Conservation (phyloP, 2,888 invertebrate genomes). For the Meteorus colon region DNA sequence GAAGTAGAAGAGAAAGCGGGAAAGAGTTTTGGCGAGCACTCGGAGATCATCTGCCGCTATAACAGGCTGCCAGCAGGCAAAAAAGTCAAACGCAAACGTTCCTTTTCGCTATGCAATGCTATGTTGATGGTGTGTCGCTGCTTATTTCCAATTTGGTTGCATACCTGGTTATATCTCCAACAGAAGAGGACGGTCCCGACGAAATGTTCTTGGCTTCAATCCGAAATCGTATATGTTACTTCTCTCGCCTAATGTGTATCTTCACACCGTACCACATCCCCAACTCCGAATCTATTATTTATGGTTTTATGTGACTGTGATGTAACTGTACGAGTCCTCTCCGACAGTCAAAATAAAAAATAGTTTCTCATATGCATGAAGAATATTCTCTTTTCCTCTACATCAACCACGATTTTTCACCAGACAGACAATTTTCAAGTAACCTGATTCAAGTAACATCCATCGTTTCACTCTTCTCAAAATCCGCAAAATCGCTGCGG, state of each 20-base stretch:
- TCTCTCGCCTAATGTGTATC: constrained; percentile 28
- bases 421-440: constrained; percentile 9
- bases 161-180: constrained; percentile 70
- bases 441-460: background rate
- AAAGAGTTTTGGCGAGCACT: constrained; percentile 55
- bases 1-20: constrained; percentile 41
- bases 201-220: constrained; percentile 68
- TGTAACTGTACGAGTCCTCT: no score
- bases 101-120: constrained; percentile 66
- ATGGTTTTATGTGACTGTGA: no score
- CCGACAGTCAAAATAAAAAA: background rate
- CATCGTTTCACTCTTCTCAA: background rate
- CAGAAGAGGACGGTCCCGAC: constrained; percentile 63
- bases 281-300: background rate
- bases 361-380: background rate
- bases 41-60: constrained; percentile 71
- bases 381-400: background rate
- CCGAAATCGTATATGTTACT: constrained; percentile 64
- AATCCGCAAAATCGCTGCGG: background rate
- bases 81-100: constrained; percentile 70
- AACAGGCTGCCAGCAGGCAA: constrained; percentile 72
- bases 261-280: constrained; percentile 6
- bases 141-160: constrained; percentile 70
- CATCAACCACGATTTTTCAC: background rate
- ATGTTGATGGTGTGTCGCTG: constrained; percentile 72